These are phyloP conservation scores for Enteromius viviparus DNA, from an alignment of 2,797 vertebrate species.

Conservation along the genomic window DNA sequence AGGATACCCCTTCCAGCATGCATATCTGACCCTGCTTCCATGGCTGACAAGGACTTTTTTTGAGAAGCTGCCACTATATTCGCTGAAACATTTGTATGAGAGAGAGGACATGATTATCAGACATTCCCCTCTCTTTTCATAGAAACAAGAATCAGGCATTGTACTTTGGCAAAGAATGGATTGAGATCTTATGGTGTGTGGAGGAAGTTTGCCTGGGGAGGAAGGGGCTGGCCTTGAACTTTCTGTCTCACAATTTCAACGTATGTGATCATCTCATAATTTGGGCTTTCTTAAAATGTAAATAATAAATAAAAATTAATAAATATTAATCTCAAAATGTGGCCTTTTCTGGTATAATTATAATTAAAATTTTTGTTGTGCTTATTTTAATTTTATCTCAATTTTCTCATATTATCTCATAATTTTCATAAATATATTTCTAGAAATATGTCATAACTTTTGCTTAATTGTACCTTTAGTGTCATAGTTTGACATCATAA, in stretches of 20 bases:
- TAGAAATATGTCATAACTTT: too few relatives aligned
- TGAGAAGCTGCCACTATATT: slow-evolving; percentile 8
- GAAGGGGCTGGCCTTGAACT: slow-evolving; percentile 55
- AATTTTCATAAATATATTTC: too few relatives aligned
- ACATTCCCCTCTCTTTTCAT: slow-evolving; percentile 21
- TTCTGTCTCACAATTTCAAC: neutral
- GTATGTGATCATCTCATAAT: neutral
- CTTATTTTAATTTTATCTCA: too few relatives aligned
- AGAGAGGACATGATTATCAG: slow-evolving; percentile 20
- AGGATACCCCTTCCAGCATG: slow-evolving; percentile 58
- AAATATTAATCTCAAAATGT: neutral
- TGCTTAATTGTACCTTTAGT: too few relatives aligned
- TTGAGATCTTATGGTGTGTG: slow-evolving; percentile 63
- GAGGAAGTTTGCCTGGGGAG: slow-evolving; percentile 65
- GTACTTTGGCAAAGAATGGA: slow-evolving; percentile 59
- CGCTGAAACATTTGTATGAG: neutral
- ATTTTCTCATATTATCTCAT: too few relatives aligned
- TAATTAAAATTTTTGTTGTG: too few relatives aligned
- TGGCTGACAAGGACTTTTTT: slow-evolving; percentile 39
- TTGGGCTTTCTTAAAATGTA: too few relatives aligned
- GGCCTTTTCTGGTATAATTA: too few relatives aligned
- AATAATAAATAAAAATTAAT: too few relatives aligned
- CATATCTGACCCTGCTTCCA: slow-evolving; percentile 11
- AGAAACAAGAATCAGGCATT: slow-evolving; percentile 47
- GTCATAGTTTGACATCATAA: neutral